These are phyloP conservation scores for Acropternis orthonyx DNA, from an alignment of 2,797 vertebrate genomes.

Conservation along the genomic window DNA sequence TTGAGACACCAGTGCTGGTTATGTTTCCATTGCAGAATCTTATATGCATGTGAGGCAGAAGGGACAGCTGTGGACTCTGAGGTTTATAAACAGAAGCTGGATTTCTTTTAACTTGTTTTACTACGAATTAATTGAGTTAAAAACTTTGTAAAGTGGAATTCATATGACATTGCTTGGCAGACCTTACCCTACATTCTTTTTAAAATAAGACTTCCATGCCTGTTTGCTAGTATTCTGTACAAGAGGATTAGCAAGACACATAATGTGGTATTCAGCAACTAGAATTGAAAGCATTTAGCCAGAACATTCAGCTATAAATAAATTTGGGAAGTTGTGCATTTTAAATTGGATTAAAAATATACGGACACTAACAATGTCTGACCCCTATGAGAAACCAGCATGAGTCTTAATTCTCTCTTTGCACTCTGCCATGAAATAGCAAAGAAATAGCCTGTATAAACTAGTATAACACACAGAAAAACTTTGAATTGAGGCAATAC, in stretches of 20 bases:
- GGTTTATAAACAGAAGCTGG: not conserved
- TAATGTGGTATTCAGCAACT: not conserved
- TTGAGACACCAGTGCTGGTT: not conserved
- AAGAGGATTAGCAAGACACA: not conserved
- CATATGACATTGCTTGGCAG: not conserved
- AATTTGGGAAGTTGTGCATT: not conserved
- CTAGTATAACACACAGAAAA: not conserved
- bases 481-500: not conserved
- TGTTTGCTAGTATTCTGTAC: not conserved
- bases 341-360: not conserved
- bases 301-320: not conserved
- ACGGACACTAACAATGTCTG: not conserved
- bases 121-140: not conserved
- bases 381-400: not conserved
- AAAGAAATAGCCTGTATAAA: not conserved
- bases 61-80: not conserved
- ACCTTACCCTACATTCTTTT: not conserved
- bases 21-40: not conserved
- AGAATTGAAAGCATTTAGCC: not conserved
- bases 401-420: not conserved
- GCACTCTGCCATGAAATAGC: not conserved
- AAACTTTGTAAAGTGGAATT: not conserved
- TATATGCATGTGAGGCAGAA: not conserved
- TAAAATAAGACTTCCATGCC: not conserved
- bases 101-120: not conserved